Evolutionary conservation across 2,888 invertebrate genomes (phyloP).

Genomic region (Parelbella ahira): DNA sequence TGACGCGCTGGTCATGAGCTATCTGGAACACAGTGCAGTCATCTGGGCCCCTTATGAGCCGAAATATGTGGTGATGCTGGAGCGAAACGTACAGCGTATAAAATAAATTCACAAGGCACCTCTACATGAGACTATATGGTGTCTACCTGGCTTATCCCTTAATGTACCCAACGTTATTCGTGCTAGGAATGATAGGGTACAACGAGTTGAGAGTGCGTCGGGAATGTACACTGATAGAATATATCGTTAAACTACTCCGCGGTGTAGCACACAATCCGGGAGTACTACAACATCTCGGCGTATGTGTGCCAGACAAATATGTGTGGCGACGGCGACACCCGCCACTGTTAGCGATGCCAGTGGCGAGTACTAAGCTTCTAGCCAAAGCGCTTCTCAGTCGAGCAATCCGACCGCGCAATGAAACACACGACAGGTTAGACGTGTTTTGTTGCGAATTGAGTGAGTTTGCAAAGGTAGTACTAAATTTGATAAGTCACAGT

Average conservation of each 20-base stretch:
- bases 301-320: no score
- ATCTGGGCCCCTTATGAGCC: background rate
- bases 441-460: background rate
- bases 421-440: background rate
- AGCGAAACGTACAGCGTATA: background rate
- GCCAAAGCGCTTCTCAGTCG: background rate
- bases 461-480: constrained; percentile 1
- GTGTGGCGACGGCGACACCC: constrained; percentile 1
- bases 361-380: background rate
- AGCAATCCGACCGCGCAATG: background rate
- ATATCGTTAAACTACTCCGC: background rate
- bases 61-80: background rate
- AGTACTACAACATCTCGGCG: no score
- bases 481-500: no score
- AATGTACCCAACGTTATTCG: no score
- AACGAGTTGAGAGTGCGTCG: no score
- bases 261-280: background rate
- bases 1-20: background rate
- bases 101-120: background rate
- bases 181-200: no score
- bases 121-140: background rate
- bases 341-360: background rate
- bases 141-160: background rate
- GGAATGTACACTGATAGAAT: background rate
- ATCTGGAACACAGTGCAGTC: constrained; percentile 1